These are phyloP conservation scores for Neoarius graeffei DNA, from an alignment of 2,113 vertebrate genomes.

Conservation along the genomic window DNA sequence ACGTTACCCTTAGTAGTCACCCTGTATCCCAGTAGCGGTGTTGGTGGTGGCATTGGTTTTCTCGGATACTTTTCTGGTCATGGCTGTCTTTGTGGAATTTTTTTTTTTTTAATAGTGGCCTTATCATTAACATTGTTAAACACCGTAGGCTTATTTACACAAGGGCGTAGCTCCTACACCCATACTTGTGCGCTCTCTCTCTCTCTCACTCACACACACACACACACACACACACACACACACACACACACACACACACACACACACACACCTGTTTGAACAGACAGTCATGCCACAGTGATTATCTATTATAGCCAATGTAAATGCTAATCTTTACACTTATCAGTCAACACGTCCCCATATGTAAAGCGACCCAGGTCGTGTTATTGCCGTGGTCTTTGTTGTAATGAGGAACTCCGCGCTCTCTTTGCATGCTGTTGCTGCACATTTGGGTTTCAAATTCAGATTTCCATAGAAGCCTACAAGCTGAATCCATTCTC, in stretches of 20 bases:
- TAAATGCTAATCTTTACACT: slow-evolving; percentile 18
- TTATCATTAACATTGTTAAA: slow-evolving; percentile 10
- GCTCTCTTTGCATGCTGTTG: slow-evolving; percentile 53
- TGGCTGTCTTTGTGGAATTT: not conserved
- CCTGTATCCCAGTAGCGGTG: no score
- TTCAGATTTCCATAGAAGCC: slow-evolving; percentile 51
- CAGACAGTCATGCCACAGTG: slow-evolving; percentile 13
- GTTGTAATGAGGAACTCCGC: slow-evolving; percentile 45
- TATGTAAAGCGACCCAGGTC: slow-evolving; percentile 30
- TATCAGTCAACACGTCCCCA: not conserved
- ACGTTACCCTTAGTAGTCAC: no score
- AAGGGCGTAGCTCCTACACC: slow-evolving; percentile 5
- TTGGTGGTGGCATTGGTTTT: not conserved
- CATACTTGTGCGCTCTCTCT: not conserved
- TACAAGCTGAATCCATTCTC: slow-evolving; percentile 28
- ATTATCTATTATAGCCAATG: slow-evolving; percentile 21
- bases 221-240: not conserved
- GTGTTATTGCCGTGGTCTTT: slow-evolving; percentile 41
- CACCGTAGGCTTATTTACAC: slow-evolving; percentile 14
- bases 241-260: not conserved
- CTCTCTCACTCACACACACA: not conserved
- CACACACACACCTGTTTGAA: slow-evolving; percentile 21
- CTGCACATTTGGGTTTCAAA: slow-evolving; percentile 56
- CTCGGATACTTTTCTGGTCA: not conserved
- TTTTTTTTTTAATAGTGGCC: not conserved